Conservation (phyloP, 2,113 vertebrate species). For the Ivindomyrus marchei region DNA sequence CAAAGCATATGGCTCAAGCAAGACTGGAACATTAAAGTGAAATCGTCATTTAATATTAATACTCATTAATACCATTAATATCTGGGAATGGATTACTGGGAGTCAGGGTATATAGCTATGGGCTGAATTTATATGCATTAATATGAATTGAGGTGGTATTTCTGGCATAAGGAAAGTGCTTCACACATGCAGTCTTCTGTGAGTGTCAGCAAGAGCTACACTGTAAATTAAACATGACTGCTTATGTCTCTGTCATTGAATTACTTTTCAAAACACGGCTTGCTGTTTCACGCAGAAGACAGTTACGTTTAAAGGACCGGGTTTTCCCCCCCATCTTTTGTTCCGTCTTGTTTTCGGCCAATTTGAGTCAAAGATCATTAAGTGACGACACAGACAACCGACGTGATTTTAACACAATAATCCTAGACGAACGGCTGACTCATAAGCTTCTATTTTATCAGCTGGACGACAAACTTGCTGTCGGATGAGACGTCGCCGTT, state of each 20-base stretch:
- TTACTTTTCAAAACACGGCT: background rate
- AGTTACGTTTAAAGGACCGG: background rate
- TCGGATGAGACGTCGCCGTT: background rate
- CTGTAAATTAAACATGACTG: conserved; percentile 1
- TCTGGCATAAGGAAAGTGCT: background rate
- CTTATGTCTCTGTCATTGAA: background rate
- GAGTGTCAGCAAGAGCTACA: background rate
- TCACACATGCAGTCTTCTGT: background rate
- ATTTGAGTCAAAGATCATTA: background rate
- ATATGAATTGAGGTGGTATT: background rate
- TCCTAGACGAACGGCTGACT: background rate
- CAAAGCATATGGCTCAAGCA: background rate
- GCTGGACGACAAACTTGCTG: background rate
- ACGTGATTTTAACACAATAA: background rate
- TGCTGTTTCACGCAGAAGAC: background rate
- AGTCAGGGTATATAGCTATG: background rate
- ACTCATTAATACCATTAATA: conserved; percentile 16
- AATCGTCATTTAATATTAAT: conserved; percentile 13
- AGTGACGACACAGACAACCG: background rate
- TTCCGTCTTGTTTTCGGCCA: background rate
- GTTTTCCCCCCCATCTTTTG: background rate
- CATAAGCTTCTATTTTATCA: background rate
- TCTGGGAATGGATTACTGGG: background rate
- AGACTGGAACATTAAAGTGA: background rate
- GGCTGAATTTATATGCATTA: background rate